A percentile compares a stretch with the other conserved stretches of the same genome.
These are phyloP conservation scores for Helicolenus hilgendorfi DNA, from an alignment of 2,797 vertebrate species.

Conservation along the genomic window DNA sequence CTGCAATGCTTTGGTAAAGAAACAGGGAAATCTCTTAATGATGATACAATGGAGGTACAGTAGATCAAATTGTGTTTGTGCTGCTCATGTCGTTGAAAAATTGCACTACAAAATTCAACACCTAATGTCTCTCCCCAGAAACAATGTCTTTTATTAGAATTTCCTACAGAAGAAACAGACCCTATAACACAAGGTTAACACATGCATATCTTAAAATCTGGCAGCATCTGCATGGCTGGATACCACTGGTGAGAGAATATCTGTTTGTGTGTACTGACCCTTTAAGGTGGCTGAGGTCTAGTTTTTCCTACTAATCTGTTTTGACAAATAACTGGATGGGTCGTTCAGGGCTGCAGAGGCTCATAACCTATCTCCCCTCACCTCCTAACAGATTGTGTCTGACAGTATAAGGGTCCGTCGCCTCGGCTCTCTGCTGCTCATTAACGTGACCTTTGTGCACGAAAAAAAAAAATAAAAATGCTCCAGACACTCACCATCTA, in stretches of 20 bases:
- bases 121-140: not conserved
- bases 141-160: not conserved
- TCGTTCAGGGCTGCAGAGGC: not conserved
- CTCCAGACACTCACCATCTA: slow-evolving; percentile 6
- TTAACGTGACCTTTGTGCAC: slow-evolving; percentile 64
- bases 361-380: not conserved
- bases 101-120: not conserved
- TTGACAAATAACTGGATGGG: not conserved
- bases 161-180: not conserved
- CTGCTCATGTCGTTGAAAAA: not conserved
- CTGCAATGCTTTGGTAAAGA: not conserved
- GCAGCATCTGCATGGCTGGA: not conserved
- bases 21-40: not conserved
- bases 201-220: not conserved
- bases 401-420: slow-evolving; percentile 11
- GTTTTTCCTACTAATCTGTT: slow-evolving; percentile 4
- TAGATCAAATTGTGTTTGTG: not conserved
- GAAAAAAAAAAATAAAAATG: not conserved
- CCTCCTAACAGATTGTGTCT: slow-evolving; percentile 24
- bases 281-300: not conserved
- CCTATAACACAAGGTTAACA: not conserved
- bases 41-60: not conserved
- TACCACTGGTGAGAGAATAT: too few species aligned
- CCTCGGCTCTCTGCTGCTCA: slow-evolving; percentile 39
- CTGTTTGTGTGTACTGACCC: not conserved